Evolutionary conservation across 2,797 vertebrate species (phyloP).

Genomic region (Artibeus jamaicensis): DNA sequence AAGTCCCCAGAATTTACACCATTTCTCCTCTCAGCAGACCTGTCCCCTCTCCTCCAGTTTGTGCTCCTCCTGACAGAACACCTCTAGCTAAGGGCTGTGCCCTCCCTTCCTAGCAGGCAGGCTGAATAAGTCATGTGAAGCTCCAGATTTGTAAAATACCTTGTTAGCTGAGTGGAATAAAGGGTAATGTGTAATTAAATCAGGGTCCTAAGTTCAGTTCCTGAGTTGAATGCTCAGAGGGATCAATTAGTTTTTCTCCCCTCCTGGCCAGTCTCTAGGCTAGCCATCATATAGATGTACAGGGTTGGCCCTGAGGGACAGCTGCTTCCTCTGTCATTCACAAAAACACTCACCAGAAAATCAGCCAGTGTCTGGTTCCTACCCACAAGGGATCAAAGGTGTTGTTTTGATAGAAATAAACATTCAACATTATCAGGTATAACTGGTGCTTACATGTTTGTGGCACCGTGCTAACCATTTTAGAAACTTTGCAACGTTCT

Average conservation of each 20-base stretch:
- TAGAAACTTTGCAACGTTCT: not conserved
- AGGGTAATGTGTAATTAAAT: not conserved
- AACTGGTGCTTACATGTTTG: not conserved
- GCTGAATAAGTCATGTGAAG: accelerated
- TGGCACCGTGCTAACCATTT: not conserved
- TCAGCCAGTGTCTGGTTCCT: not conserved
- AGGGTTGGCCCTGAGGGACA: not conserved
- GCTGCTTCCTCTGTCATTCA: too few species aligned
- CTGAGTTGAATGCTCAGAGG: not conserved
- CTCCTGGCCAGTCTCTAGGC: not conserved
- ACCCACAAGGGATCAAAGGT: not conserved
- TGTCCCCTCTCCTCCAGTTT: not conserved
- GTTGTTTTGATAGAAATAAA: not conserved
- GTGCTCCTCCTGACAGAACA: not conserved
- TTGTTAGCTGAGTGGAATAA: not conserved
- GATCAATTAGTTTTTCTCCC: not conserved
- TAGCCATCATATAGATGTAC: not conserved
- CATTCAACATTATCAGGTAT: not conserved
- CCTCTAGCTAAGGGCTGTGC: accelerated
- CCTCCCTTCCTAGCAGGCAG: not conserved
- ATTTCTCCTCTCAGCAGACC: not conserved
- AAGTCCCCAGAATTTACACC: accelerated
- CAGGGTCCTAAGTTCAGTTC: not conserved
- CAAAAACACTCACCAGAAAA: not conserved
- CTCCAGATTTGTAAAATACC: not conserved